Evolutionary conservation across 2,797 vertebrate species (phyloP).

Genomic region (Rallus crepitans): DNA sequence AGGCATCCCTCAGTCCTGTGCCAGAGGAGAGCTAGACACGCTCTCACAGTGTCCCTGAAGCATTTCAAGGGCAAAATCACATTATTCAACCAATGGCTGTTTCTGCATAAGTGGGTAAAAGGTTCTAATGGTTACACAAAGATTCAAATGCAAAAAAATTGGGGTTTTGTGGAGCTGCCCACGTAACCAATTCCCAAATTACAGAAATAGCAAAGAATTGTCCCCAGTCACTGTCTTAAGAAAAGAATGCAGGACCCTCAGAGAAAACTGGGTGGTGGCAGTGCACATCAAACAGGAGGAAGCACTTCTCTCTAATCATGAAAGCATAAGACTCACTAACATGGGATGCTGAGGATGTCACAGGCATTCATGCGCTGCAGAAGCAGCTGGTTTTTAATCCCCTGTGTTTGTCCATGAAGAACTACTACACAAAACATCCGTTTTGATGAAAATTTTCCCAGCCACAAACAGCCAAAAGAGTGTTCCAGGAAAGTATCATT

Average conservation of each 20-base stretch:
- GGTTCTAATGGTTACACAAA: not conserved
- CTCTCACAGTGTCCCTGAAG: not conserved
- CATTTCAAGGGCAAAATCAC: not conserved
- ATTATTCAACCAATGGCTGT: not conserved
- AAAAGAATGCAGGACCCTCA: not conserved
- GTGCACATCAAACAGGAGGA: not conserved
- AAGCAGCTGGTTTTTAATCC: not conserved
- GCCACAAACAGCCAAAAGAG: not conserved
- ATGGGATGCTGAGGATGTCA: not conserved
- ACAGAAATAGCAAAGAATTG: not conserved
- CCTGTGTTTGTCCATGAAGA: not conserved
- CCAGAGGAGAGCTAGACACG: not conserved
- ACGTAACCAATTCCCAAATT: accelerated
- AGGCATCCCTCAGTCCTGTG: not conserved
- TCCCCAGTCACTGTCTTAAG: not conserved
- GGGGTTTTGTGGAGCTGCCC: accelerated
- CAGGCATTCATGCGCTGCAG: not conserved
- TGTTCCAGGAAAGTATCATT: not conserved
- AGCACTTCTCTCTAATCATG: not conserved
- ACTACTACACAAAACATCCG: not conserved
- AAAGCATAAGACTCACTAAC: not conserved
- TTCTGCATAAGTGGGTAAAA: not conserved
- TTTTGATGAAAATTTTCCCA: not conserved
- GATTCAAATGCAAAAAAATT: not conserved
- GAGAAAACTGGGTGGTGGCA: not conserved